These are phyloP conservation scores for Trididemnum clinides DNA, from an alignment of 23 tunicate species.

Conservation along the genomic window DNA sequence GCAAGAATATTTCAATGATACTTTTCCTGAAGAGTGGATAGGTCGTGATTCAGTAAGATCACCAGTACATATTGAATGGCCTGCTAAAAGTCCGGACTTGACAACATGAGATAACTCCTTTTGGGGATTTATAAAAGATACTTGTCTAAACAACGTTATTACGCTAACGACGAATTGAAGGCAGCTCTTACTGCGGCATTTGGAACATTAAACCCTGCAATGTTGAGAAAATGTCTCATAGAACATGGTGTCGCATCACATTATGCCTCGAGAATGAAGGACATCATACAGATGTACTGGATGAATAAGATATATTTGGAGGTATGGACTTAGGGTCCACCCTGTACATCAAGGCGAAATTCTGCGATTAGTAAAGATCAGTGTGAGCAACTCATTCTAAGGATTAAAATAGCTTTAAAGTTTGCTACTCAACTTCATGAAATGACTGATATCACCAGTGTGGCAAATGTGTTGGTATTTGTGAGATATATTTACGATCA, in stretches of 20 bases:
- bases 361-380: too few relatives aligned
- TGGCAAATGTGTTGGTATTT: too few relatives aligned
- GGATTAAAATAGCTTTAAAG: too few relatives aligned
- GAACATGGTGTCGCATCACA: slow-evolving; percentile 10
- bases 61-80: neutral
- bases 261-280: slow-evolving; percentile 9
- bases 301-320: neutral
- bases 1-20: neutral
- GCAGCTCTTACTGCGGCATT: slow-evolving; percentile 21
- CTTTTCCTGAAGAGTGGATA: neutral
- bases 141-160: slow-evolving; percentile 7
- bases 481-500: too few relatives aligned
- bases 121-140: slow-evolving; percentile 15
- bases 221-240: slow-evolving; percentile 1
- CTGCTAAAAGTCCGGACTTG: neutral
- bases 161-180: slow-evolving; percentile 14
- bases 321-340: neutral
- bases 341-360: too few relatives aligned
- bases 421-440: too few relatives aligned
- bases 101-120: slow-evolving; percentile 13
- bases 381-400: too few relatives aligned
- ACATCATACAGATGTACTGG: slow-evolving; percentile 5
- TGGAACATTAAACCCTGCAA: slow-evolving; percentile 12
- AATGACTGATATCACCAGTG: too few relatives aligned
- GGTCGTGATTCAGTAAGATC: neutral